These are phyloP conservation scores for Hylia prasina DNA, from an alignment of 2,113 vertebrate genomes.

Conservation along the genomic window DNA sequence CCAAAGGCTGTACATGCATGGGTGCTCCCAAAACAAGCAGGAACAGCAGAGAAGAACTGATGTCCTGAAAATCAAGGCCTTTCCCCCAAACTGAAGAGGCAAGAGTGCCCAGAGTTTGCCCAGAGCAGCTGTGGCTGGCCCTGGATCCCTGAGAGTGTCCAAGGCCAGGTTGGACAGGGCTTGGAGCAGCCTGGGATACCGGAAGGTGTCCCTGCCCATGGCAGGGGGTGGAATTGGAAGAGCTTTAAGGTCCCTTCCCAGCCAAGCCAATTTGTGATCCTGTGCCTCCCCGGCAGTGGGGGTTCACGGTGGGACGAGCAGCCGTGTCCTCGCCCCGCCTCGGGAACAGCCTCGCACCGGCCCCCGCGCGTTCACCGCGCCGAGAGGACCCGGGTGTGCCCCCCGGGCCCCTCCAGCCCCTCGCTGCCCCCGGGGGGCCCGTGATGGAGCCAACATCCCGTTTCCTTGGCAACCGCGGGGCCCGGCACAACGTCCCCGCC, in stretches of 20 bases:
- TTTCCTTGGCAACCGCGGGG: slow-evolving; percentile 51
- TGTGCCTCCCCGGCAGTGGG: rapidly evolving
- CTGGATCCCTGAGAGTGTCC: rapidly evolving
- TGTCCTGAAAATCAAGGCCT: background rate
- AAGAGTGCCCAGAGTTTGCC: background rate
- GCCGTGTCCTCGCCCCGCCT: background rate
- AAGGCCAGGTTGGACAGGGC: rapidly evolving
- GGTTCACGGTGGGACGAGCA: rapidly evolving
- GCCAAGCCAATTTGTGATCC: background rate
- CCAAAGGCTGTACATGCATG: rapidly evolving
- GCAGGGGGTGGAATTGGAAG: background rate
- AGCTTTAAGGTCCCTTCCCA: background rate
- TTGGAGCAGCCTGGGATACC: background rate
- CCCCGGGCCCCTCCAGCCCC: background rate
- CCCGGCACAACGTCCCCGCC: background rate
- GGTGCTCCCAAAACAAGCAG: background rate
- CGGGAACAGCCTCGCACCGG: background rate
- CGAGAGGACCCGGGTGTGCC: rapidly evolving
- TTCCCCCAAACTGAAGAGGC: background rate
- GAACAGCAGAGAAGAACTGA: background rate
- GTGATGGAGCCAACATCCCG: background rate
- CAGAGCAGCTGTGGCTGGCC: background rate
- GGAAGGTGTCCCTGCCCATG: background rate
- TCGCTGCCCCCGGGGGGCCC: background rate
- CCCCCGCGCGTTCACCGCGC: rapidly evolving